Evolutionary conservation across 2,888 invertebrate genomes (phyloP).

Genomic region (Saturnia pavonia): DNA sequence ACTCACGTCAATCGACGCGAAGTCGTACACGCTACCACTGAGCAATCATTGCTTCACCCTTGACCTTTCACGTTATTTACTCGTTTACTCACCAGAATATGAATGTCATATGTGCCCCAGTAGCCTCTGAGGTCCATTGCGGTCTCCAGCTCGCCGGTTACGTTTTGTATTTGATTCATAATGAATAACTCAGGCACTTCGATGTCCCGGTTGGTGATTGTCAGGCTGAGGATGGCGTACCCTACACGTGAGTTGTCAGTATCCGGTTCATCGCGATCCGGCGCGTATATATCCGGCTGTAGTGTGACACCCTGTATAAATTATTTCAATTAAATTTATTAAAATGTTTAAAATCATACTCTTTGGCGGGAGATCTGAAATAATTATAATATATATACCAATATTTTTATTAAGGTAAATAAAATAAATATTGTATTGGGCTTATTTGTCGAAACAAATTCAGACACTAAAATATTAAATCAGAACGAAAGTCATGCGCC

Average conservation of each 20-base stretch:
- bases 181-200: conserved; percentile 53
- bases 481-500: too few species aligned
- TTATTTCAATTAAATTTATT: not conserved
- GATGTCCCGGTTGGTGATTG: conserved; percentile 48
- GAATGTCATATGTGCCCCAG: conserved; percentile 81
- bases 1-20: too few species aligned
- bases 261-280: conserved; percentile 78
- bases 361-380: not conserved
- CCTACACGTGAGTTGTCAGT: conserved; percentile 79
- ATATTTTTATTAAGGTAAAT: too few species aligned
- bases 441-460: too few species aligned
- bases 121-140: conserved; percentile 70
- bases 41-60: too few species aligned
- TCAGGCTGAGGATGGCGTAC: conserved; percentile 67
- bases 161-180: conserved; percentile 57
- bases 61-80: too few species aligned
- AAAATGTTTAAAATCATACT: not conserved
- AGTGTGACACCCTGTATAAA: conserved; percentile 49
- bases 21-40: too few species aligned
- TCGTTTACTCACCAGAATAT: conserved; percentile 65
- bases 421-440: too few species aligned
- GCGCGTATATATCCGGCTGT: conserved; percentile 64
- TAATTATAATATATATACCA: too few species aligned
- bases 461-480: too few species aligned
- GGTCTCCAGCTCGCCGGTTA: conserved; percentile 70